A percentile compares a stretch with the other conserved stretches of the same genome.
phyloP scores from a whole-genome alignment of 2,888 invertebrate genomes.

The Eueremaeus valkanovi region DNA sequence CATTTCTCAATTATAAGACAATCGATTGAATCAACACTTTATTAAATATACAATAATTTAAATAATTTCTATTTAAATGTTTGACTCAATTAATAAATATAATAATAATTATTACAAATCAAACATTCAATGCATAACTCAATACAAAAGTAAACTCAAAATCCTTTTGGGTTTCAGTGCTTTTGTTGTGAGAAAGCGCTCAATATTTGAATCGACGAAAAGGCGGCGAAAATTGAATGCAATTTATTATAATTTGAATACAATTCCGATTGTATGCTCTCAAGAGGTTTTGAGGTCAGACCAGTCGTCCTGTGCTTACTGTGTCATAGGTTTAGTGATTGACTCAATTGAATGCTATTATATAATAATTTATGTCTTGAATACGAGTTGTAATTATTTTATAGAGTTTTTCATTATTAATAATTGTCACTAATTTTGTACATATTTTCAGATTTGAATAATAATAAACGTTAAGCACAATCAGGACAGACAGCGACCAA shows the following conservation, averaged over 20 bases:
- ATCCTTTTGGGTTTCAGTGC: not conserved
- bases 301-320: conserved; percentile 68
- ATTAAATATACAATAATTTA: not conserved
- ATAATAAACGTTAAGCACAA: too few relatives aligned
- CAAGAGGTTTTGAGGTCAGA: not conserved
- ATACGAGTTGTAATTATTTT: conserved; percentile 15
- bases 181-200: not conserved
- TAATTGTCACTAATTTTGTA: conserved; percentile 1
- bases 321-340: not conserved
- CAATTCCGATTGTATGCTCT: too few relatives aligned
- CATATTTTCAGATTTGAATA: too few relatives aligned
- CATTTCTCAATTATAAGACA: not conserved
- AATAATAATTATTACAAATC: too few relatives aligned
- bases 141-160: too few relatives aligned
- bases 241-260: not conserved
- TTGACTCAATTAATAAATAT: too few relatives aligned
- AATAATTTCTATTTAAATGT: too few relatives aligned
- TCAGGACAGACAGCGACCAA: too few relatives aligned
- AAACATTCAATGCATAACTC: too few relatives aligned
- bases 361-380: not conserved
- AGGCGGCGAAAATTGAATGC: not conserved
- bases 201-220: not conserved
- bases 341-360: not conserved
- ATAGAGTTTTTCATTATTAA: not conserved
- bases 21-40: not conserved